Conservation (phyloP, 2,888 invertebrate genomes). For the Sussaba pulchella region DNA sequence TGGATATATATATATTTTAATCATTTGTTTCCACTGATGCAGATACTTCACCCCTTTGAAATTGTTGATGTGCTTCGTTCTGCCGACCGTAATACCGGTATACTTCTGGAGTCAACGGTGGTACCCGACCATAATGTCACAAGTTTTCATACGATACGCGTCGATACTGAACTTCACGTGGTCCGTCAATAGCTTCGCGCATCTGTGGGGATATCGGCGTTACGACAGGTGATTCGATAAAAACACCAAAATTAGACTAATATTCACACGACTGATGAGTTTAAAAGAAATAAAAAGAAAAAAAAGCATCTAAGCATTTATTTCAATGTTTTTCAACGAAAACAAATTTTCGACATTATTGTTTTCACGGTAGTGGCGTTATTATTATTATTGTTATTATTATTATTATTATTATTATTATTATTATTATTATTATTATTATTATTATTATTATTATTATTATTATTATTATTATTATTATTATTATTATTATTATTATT, state of each 20-base stretch:
- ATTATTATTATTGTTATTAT: background rate
- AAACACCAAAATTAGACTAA: too few species aligned
- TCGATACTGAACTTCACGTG: constrained; percentile 86
- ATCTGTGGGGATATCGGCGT: constrained; percentile 82
- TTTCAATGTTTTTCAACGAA: too few species aligned
- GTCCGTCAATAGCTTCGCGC: constrained; percentile 87
- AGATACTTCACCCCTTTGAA: constrained; percentile 86
- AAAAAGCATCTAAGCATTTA: background rate
- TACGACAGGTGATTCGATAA: constrained; percentile 77
- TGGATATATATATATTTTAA: background rate
- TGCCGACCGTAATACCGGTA: constrained; percentile 87
- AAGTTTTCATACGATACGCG: constrained; percentile 85
- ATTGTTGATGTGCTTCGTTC: constrained; percentile 85
- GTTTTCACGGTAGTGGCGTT: too few species aligned
- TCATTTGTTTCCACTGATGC: constrained; percentile 15
- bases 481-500: too few species aligned
- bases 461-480: too few species aligned
- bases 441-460: too few species aligned
- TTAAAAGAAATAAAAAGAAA: background rate
- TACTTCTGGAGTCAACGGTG: constrained; percentile 86
- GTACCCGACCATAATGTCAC: constrained; percentile 84
- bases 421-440: too few species aligned
- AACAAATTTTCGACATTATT: too few species aligned
- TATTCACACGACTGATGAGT: too few species aligned
- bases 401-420: too few species aligned